Base-by-base conservation (phyloP, 2,797 vertebrate species). In the Orestias chungarensis region DNA sequence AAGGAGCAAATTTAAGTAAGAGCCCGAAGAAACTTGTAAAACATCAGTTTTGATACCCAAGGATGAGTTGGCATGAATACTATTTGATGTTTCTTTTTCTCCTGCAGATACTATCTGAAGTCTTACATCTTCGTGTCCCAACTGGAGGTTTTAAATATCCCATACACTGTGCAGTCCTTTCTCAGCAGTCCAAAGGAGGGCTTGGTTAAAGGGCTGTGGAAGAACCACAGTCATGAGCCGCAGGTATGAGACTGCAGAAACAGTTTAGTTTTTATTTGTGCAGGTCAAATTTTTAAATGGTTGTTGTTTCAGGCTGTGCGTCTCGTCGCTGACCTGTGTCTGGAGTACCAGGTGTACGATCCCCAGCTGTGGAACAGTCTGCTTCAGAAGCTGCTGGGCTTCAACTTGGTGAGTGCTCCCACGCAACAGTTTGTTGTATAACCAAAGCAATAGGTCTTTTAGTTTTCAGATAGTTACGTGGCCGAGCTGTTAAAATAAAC, bases 201-300 rank as follows among this genome's bases (percentile, higher is more conserved):
- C 46, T 94, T 99, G 93, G 94, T 99, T 67, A 99, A 99, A 85
- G 97, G 98, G 4, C 90, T 99, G 0, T 99, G 97, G 98, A 99
- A 97, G 78, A 99, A 99, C 83, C 98, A 99, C 90, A 97, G 94
- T 75, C 96, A 98, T 0, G 96, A 99, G 73, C 93, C 97, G 50
- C 95, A 93, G 93, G 98, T 99, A 82, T 20, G 1, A 23, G 62
- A 15, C 35, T 0, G 49, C 25, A 29, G 25, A 62, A 54, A 73
- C n/a, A n/a, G n/a, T n/a, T n/a, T n/a, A n/a, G n/a, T n/a, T n/a
- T n/a, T n/a, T n/a, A n/a, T n/a, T n/a, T n/a, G 38, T 3, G 1
- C 61, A n/a, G 18, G 11, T 20, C 67, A 54, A 29, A 15, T 18
- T 3, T 71, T 66, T 43, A 23, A 2, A 1, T 5, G 1, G 72